Percentiles rank a stretch among this genome's conserved stretches.
These are phyloP conservation scores for Peromyscus attwateri DNA, from an alignment of 2,797 vertebrate genomes.

Conservation along the genomic window DNA sequence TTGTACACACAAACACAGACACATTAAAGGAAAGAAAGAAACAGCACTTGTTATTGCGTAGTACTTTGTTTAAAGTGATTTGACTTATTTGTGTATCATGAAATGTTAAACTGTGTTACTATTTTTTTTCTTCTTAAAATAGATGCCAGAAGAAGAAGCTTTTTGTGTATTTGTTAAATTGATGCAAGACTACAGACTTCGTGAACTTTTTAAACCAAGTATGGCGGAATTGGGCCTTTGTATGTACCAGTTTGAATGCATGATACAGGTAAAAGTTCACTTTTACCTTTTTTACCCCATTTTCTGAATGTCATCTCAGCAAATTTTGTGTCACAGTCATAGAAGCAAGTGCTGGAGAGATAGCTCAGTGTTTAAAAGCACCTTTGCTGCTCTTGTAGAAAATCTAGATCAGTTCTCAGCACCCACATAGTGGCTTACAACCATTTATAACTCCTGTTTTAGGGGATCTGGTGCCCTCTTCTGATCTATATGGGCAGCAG, in stretches of 20 bases:
- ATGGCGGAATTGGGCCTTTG: constrained; percentile 99
- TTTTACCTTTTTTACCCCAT: constrained; percentile 52
- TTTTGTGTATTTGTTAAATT: constrained; percentile 99
- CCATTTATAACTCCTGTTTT: background rate
- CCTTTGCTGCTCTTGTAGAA: background rate
- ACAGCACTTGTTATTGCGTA: background rate
- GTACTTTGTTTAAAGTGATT: constrained; percentile 55
- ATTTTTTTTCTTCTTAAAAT: constrained; percentile 71
- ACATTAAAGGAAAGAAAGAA: background rate
- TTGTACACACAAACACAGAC: background rate
- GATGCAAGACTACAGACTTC: constrained; percentile 99
- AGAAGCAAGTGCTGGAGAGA: background rate
- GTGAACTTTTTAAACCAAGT: constrained; percentile 99
- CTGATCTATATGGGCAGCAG: background rate
- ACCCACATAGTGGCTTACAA: too few species aligned
- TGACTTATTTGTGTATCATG: constrained; percentile 26
- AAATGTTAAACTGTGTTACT: constrained; percentile 34
- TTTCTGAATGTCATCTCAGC: constrained; percentile 23
- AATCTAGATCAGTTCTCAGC: background rate
- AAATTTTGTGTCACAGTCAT: constrained; percentile 61
- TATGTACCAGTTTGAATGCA: constrained; percentile 99
- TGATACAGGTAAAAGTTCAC: constrained; percentile 96
- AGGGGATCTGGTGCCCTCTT: background rate
- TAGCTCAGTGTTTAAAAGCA: background rate
- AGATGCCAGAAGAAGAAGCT: constrained; percentile 99